A percentile compares a stretch with the other conserved stretches of the same genome.
Conservation (phyloP, 2,113 vertebrate species). For the Lutjanus erythropterus region DNA sequence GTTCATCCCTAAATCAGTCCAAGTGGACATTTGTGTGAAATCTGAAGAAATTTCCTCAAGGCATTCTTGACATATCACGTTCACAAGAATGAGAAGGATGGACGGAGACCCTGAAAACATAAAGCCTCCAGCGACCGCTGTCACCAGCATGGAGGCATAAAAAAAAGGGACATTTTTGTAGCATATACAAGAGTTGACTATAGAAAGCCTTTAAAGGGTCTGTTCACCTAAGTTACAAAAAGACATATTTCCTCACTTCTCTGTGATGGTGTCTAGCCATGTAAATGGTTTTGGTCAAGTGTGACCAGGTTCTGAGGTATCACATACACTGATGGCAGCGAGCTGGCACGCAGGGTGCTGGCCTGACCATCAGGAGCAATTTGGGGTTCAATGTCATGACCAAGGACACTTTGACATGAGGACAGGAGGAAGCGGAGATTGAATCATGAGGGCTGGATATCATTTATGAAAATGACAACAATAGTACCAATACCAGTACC, state of each 20-base stretch:
- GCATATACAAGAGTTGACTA: neutral
- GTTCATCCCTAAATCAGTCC: too few species aligned
- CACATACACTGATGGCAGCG: neutral
- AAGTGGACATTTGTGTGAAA: too few species aligned
- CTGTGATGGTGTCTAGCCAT: neutral
- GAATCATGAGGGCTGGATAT: too few species aligned
- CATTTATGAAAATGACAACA: too few species aligned
- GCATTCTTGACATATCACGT: too few species aligned
- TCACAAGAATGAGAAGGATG: too few species aligned
- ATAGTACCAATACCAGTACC: too few species aligned
- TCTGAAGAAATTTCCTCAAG: too few species aligned
- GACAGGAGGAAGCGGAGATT: too few species aligned
- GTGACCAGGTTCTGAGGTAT: neutral
- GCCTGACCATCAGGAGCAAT: neutral
- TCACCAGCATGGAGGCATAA: too few species aligned
- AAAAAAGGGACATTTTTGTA: constrained; percentile 3
- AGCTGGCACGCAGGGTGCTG: neutral
- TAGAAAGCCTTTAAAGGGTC: neutral
- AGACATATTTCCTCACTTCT: neutral
- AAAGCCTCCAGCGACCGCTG: too few species aligned
- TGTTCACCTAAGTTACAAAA: constrained; percentile 2
- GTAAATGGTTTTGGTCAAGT: neutral
- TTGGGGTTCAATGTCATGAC: neutral
- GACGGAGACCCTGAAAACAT: too few species aligned
- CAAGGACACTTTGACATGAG: neutral